These are phyloP conservation scores for Teleopsis dalmanni DNA, from an alignment of 1,140 invertebrate genomes.

Conservation along the genomic window DNA sequence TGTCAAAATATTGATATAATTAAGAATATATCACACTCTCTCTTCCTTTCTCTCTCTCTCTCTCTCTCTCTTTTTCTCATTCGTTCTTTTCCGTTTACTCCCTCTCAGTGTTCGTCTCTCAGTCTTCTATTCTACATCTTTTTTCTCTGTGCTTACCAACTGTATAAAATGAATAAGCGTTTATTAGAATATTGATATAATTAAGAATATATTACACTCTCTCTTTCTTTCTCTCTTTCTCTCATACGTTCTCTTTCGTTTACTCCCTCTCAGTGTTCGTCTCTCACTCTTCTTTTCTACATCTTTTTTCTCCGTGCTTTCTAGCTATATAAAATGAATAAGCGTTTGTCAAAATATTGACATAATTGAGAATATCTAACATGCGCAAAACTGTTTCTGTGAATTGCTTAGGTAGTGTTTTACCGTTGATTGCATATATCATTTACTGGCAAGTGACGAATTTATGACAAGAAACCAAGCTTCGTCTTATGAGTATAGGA, in stretches of 20 bases:
- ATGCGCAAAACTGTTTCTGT: too few relatives aligned
- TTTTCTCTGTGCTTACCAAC: slow-evolving; percentile 4
- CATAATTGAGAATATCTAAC: neutral
- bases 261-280: slow-evolving; percentile 1
- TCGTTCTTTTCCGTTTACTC: neutral
- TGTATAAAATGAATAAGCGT: neutral
- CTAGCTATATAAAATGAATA: neutral
- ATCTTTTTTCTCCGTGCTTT: neutral
- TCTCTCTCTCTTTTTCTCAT: neutral
- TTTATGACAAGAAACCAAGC: too few relatives aligned
- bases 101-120: neutral
- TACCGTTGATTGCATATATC: too few relatives aligned
- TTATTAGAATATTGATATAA: neutral
- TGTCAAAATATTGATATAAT: neutral
- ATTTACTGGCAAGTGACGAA: too few relatives aligned
- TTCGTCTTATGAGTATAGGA: too few relatives aligned
- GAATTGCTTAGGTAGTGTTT: too few relatives aligned
- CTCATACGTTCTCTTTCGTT: neutral
- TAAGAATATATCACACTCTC: neutral
- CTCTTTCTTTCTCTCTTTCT: neutral
- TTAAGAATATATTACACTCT: neutral
- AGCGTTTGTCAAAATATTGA: neutral
- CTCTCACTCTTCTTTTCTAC: neutral
- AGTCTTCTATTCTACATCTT: neutral
- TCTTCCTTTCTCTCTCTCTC: neutral